Evolutionary conservation across 2,888 invertebrate genomes (phyloP).

Genomic region (Candidula unifasciata): DNA sequence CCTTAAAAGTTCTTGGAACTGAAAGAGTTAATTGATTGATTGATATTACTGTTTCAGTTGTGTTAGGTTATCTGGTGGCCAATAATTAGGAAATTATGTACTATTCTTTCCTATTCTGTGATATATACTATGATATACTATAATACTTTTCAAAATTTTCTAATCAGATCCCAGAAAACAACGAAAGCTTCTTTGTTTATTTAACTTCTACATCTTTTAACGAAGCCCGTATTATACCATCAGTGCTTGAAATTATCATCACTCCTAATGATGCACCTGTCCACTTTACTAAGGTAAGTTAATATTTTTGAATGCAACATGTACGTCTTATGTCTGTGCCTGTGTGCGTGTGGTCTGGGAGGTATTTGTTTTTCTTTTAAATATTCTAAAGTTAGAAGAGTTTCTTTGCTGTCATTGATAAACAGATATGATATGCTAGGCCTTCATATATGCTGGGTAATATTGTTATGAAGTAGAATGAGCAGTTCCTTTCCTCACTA

Average conservation of each 20-base stretch:
- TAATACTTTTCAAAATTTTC: conserved; percentile 1
- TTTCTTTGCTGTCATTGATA: not conserved
- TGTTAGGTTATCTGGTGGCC: too few relatives aligned
- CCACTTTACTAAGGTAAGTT: conserved; percentile 70
- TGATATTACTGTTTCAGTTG: too few relatives aligned
- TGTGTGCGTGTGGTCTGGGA: not conserved
- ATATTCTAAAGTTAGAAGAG: not conserved
- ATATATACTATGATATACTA: too few relatives aligned
- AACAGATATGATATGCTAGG: not conserved
- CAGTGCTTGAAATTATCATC: conserved; percentile 63
- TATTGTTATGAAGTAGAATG: too few relatives aligned
- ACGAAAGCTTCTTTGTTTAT: conserved; percentile 68
- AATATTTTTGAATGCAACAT: too few relatives aligned
- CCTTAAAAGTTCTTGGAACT: too few relatives aligned
- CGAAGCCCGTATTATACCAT: conserved; percentile 60
- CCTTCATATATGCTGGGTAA: too few relatives aligned
- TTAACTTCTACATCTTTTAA: conserved; percentile 63
- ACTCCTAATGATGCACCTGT: conserved; percentile 75
- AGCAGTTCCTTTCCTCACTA: too few relatives aligned
- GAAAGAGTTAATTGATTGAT: too few relatives aligned
- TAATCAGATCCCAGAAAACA: conserved; percentile 72
- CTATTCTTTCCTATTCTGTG: not conserved
- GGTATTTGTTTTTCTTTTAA: not conserved
- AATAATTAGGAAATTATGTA: too few relatives aligned
- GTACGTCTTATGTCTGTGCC: too few relatives aligned